A percentile compares a stretch with the other conserved stretches of the same genome.
Evolutionary conservation across 2,113 vertebrate genomes (phyloP).

Genomic region (Neotoma lepida): DNA sequence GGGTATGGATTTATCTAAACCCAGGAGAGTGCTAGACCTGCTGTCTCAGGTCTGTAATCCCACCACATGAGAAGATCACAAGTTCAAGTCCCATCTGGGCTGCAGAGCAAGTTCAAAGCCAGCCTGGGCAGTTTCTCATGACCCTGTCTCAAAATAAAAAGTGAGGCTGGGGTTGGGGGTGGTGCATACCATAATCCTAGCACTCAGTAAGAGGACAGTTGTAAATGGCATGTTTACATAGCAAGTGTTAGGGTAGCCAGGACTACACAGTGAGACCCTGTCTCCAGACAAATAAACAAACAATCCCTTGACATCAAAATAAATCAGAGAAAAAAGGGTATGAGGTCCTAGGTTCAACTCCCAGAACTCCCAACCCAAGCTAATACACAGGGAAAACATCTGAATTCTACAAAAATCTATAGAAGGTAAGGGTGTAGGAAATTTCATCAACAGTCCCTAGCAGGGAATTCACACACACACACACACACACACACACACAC

Average conservation of each 20-base stretch:
- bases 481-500: background rate
- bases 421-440: background rate
- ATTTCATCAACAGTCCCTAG: background rate
- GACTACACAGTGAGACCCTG: background rate
- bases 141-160: background rate
- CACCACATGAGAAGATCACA: background rate
- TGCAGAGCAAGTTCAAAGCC: background rate
- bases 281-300: background rate
- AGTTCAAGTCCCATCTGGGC: background rate
- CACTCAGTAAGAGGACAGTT: background rate
- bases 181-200: no score
- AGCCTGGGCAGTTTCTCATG: background rate
- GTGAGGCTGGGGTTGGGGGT: background rate
- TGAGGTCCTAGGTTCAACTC: background rate
- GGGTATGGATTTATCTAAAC: background rate
- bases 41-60: background rate
- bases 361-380: background rate
- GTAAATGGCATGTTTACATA: no score
- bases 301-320: background rate
- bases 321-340: background rate
- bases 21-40: background rate
- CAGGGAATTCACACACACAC: background rate
- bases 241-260: background rate
- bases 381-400: background rate
- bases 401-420: background rate